phyloP scores from a whole-genome alignment of 2,888 invertebrate genomes.

The Volucella inanis region DNA sequence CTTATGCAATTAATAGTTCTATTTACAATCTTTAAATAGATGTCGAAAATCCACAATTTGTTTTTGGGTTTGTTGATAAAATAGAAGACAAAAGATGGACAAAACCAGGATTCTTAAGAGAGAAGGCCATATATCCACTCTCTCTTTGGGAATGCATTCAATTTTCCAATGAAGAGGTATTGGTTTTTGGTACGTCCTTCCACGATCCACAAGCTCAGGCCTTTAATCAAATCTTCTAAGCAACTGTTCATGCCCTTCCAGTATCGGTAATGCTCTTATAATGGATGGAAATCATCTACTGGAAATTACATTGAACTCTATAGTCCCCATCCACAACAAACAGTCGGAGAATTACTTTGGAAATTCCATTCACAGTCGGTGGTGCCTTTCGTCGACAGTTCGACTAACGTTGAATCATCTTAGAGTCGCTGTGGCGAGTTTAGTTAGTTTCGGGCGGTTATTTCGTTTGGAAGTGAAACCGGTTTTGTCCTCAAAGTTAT shows the following conservation, averaged over 20 bases:
- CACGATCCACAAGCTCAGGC: constrained; percentile 63
- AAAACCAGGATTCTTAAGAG: too few relatives aligned
- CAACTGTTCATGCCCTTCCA: constrained; percentile 18
- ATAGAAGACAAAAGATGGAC: too few relatives aligned
- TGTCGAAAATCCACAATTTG: too few relatives aligned
- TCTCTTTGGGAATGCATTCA: too few relatives aligned
- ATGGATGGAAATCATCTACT: constrained; percentile 23
- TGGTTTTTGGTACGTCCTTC: constrained; percentile 14
- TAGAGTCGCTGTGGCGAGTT: constrained; percentile 52
- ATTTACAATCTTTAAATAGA: too few relatives aligned
- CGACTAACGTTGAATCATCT: constrained; percentile 49
- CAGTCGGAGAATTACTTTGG: constrained; percentile 36
- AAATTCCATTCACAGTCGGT: constrained; percentile 49
- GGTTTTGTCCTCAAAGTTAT: constrained; percentile 63
- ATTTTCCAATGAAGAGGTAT: not conserved
- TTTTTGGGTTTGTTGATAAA: too few relatives aligned
- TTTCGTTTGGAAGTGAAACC: constrained; percentile 76
- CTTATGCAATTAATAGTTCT: too few relatives aligned
- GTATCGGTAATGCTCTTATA: constrained; percentile 13
- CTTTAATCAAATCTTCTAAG: not conserved
- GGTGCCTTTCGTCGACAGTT: constrained; percentile 9
- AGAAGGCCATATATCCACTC: too few relatives aligned
- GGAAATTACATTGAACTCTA: constrained; percentile 23
- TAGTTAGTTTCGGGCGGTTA: constrained; percentile 78
- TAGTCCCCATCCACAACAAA: constrained; percentile 47